Conservation (phyloP, 1,140 invertebrate species). For the Solen grandis region DNA sequence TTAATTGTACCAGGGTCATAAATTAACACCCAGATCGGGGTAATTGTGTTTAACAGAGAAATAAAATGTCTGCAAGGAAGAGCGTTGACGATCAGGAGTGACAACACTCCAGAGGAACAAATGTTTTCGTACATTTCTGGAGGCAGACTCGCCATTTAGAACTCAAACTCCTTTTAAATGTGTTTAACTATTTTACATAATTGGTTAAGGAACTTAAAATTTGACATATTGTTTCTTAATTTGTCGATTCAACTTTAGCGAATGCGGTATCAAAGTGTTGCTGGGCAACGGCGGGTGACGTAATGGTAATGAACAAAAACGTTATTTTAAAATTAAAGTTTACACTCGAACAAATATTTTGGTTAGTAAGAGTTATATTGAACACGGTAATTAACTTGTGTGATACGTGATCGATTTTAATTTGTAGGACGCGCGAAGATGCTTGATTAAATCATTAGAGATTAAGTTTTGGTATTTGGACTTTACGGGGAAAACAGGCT, state of each 20-base stretch:
- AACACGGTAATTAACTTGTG: not conserved
- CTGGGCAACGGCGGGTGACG: not conserved
- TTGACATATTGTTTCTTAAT: constrained; percentile 47
- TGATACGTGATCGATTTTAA: not conserved
- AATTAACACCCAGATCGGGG: constrained; percentile 47
- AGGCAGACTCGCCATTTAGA: constrained; percentile 20
- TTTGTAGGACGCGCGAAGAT: not conserved
- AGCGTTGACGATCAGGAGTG: constrained; percentile 22
- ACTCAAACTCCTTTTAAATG: constrained; percentile 33
- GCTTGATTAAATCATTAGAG: not conserved
- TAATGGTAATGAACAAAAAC: not conserved
- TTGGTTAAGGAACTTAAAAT: constrained; percentile 53
- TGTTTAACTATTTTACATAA: constrained; percentile 53
- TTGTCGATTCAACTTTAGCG: constrained; percentile 40
- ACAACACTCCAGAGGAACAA: constrained; percentile 30
- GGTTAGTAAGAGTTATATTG: not conserved
- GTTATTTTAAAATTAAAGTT: constrained; percentile 48
- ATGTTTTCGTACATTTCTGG: constrained; percentile 52
- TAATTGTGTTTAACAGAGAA: constrained; percentile 54
- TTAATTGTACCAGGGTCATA: constrained; percentile 57
- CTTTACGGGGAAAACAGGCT: too few relatives aligned
- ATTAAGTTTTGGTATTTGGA: too few relatives aligned
- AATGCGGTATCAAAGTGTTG: not conserved
- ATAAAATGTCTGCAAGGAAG: constrained; percentile 31
- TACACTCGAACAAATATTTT: constrained; percentile 23